phyloP scores from a whole-genome alignment of 2,888 invertebrate genomes.

The Chironomus tentans region DNA sequence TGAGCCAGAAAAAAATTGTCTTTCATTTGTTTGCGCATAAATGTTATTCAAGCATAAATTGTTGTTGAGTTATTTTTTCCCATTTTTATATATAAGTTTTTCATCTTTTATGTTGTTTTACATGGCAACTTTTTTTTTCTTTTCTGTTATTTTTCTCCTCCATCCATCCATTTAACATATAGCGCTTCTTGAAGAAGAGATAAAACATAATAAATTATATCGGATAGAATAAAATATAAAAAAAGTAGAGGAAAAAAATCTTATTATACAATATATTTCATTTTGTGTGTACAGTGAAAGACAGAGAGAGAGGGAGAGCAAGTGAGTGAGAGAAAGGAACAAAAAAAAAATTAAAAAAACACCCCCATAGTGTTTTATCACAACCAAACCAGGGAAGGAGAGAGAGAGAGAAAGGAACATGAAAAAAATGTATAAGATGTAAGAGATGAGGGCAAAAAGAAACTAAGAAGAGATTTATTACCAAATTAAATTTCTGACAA shows the following conservation, averaged over 20 bases:
- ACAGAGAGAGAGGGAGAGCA: background rate
- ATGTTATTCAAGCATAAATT: constrained; percentile 8
- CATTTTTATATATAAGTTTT: constrained; percentile 1
- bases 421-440: constrained; percentile 9
- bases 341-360: constrained; percentile 18
- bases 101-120: constrained; percentile 16
- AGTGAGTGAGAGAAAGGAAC: background rate
- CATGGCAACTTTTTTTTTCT: background rate
- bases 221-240: constrained; percentile 10
- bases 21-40: background rate
- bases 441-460: constrained; percentile 18
- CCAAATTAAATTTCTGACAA: constrained; percentile 47
- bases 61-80: constrained; percentile 4
- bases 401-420: background rate
- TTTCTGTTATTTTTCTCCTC: background rate
- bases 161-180: background rate
- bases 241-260: constrained; percentile 13
- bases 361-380: constrained; percentile 13
- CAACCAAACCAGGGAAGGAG: background rate
- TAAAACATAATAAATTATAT: constrained; percentile 24
- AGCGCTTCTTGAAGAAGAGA: constrained; percentile 14
- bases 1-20: background rate
- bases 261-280: constrained; percentile 25
- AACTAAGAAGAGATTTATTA: constrained; percentile 40
- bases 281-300: background rate